Percentiles rank a stretch among this genome's conserved stretches.
Evolutionary conservation across 2,113 vertebrate species (phyloP).

Genomic region (Chrysochloris asiatica): DNA sequence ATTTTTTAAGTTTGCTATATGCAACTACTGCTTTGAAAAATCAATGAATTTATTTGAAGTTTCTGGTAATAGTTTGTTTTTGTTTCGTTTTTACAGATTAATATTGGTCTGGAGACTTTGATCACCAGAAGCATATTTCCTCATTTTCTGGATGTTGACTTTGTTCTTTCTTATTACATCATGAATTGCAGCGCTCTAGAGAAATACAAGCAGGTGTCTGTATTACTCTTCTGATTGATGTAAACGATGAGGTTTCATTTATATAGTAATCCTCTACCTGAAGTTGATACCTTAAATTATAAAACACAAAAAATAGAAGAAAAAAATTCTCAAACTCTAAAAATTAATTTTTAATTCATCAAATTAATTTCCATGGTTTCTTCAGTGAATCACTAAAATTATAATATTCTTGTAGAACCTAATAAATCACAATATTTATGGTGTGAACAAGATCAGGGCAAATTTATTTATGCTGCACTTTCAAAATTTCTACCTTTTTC

Average conservation of each 20-base stretch:
- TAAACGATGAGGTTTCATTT: neutral
- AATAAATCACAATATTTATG: neutral
- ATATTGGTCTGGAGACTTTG: neutral
- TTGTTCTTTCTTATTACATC: slow-evolving; percentile 1
- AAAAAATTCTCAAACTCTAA: neutral
- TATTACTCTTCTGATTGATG: neutral
- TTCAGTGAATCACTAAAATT: neutral
- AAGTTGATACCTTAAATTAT: slow-evolving; percentile 22
- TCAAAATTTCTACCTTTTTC: neutral
- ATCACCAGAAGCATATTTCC: slow-evolving; percentile 21
- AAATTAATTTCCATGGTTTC: neutral
- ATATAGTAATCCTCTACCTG: neutral
- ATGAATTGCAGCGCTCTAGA: neutral
- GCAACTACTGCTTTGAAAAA: neutral
- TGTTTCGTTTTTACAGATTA: slow-evolving; percentile 9
- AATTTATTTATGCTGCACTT: neutral
- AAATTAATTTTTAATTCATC: neutral
- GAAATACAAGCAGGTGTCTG: neutral
- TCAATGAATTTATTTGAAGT: neutral
- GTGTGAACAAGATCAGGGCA: neutral
- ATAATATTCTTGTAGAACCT: neutral
- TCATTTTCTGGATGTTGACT: slow-evolving; percentile 6
- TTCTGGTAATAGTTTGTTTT: slow-evolving; percentile 18
- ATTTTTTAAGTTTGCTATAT: neutral
- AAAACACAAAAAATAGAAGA: neutral